Base-by-base conservation (phyloP, 2,888 invertebrate species). In the Meghimatium bilineatum region DNA sequence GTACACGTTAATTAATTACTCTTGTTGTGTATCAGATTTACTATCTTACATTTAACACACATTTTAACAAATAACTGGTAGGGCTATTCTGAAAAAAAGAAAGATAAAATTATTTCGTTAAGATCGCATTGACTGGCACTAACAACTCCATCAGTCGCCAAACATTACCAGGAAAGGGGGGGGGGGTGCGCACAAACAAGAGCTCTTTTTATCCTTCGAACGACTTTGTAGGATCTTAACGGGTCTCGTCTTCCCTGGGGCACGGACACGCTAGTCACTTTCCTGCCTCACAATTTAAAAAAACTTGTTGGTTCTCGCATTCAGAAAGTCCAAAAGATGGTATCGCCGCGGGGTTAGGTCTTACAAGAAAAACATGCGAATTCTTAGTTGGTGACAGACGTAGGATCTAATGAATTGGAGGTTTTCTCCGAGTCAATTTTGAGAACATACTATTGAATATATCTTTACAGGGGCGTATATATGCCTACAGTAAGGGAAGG, bases 181-280 rank as follows among this genome's bases (percentile, higher is more conserved):
- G 20, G 32, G 69, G 36, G 5, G 1, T 6, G 5, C 20, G 34
- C 8, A 36, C 36, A 69, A 69, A 69, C 69, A 69, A 32, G 8
- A 69, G 69, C 34, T 36, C 69, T 69, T 69, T 69, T 34, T 36
- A 17, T 36, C 20, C 36, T 69, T 5, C 34, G 69, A 36, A 20
- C 69, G 32, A 20, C 69, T 69, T 36, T 36, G 20, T 20, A 14
- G 69, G 36, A 36, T 69, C 69, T 36, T 69, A 36, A 36, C 34
- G 20, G 29, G 69, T 69, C 69, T 36, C 36, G 17, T 32, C 23
- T 23, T 34, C 34, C 69, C 69, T 20, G 12, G 20, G 69, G 69
- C 69, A 36, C 69, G 69, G 36, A 34, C 36, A 36, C 36, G 69
- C 36, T 69, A 69, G 69, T 69, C 69, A 69, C 36, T 69, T 69